A percentile compares a stretch with the other conserved stretches of the same genome.
Evolutionary conservation across 2,888 invertebrate genomes (phyloP).

Genomic region (Coecobrya sp.): DNA sequence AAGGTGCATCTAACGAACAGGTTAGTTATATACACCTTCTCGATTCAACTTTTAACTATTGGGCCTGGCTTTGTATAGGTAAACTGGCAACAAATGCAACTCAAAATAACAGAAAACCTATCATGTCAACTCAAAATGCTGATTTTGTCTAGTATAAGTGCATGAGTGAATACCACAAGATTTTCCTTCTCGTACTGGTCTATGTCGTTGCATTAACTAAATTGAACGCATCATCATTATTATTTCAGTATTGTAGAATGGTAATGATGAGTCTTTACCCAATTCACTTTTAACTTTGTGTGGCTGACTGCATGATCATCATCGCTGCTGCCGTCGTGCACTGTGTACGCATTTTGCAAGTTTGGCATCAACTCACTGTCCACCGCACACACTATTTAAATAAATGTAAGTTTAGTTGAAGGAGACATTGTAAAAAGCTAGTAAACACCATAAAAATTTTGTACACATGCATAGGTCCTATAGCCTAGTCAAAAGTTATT

Average conservation of each 20-base stretch:
- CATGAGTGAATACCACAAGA: background rate
- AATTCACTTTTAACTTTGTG: background rate
- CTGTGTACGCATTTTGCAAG: background rate
- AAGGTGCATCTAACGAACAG: conserved; percentile 44
- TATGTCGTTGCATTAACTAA: background rate
- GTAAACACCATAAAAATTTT: conserved; percentile 56
- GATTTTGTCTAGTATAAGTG: background rate
- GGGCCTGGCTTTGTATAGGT: conserved; percentile 20
- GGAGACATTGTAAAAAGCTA: conserved; percentile 30
- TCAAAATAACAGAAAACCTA: conserved; percentile 30
- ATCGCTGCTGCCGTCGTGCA: background rate
- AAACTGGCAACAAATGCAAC: conserved; percentile 3
- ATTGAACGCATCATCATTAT: conserved; percentile 8
- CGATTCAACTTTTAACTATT: conserved; percentile 30
- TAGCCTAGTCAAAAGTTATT: background rate
- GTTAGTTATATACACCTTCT: conserved; percentile 14
- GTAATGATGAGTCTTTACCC: conserved; percentile 4
- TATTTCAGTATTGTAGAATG: background rate
- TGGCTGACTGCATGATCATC: conserved; percentile 24
- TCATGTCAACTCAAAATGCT: conserved; percentile 30
- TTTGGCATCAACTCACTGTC: background rate
- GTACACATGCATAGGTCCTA: conserved; percentile 45
- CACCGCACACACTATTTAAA: background rate
- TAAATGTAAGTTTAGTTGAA: conserved; percentile 21
- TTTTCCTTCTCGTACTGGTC: background rate